A percentile compares a stretch with the other conserved stretches of the same genome.
phyloP scores from a whole-genome alignment of 2,797 vertebrate species.

The Leontocebus nigricollis region DNA sequence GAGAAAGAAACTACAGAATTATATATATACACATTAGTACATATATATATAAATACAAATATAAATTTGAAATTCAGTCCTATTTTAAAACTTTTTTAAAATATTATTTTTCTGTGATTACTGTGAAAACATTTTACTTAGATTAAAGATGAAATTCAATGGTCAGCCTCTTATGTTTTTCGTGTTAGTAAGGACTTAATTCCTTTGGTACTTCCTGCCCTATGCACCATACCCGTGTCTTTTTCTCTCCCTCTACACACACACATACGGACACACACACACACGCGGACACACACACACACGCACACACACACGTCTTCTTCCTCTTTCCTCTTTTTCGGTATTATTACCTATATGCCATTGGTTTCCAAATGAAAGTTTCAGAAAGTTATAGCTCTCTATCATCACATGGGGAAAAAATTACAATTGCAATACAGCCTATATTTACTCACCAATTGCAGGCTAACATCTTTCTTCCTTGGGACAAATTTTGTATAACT shows the following conservation, averaged over 20 bases:
- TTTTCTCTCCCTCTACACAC: neutral
- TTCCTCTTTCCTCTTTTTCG: neutral
- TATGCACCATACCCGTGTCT: fast-evolving
- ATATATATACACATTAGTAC: neutral
- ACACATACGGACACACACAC: too few relatives aligned
- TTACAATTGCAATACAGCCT: neutral
- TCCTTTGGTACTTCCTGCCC: neutral
- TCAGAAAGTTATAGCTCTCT: neutral
- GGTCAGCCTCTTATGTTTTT: neutral
- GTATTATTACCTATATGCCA: neutral
- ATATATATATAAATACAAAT: neutral
- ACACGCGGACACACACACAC: too few relatives aligned
- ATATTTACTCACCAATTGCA: neutral
- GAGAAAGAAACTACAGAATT: neutral
- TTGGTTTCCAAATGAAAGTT: neutral
- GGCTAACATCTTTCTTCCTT: neutral
- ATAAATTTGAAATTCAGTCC: neutral
- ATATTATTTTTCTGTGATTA: neutral
- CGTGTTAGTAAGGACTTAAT: neutral
- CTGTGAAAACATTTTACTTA: neutral
- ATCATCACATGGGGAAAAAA: neutral
- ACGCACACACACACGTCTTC: neutral
- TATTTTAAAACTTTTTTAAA: neutral
- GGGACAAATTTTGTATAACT: neutral
- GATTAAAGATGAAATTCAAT: neutral